These are phyloP conservation scores for Psilanteris sp. DNA, from an alignment of 1,140 invertebrate species.

Conservation along the genomic window DNA sequence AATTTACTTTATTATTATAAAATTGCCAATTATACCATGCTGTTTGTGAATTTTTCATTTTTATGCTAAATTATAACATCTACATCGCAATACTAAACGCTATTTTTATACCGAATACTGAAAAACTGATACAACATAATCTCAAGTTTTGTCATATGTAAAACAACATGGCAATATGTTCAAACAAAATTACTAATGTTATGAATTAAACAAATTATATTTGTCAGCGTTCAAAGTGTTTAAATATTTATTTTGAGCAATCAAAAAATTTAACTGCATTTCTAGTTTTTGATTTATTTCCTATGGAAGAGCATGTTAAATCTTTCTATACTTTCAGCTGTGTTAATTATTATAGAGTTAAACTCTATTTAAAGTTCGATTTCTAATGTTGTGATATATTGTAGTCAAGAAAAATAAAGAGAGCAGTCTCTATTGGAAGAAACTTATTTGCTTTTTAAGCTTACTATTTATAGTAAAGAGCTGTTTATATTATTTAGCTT, in stretches of 20 bases:
- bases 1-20: too few relatives aligned
- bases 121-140: conserved; percentile 37
- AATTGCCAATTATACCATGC: too few relatives aligned
- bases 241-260: conserved; percentile 28
- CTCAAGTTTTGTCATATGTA: conserved; percentile 39
- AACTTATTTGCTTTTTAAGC: too few relatives aligned
- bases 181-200: conserved; percentile 37
- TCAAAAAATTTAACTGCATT: conserved; percentile 8
- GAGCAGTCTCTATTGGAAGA: too few relatives aligned
- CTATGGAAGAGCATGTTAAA: conserved; percentile 1
- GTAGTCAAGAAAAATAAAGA: conserved; percentile 67
- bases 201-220: conserved; percentile 41
- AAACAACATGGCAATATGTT: conserved; percentile 35
- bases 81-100: conserved; percentile 45
- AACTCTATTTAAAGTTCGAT: conserved; percentile 76
- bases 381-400: conserved; percentile 75
- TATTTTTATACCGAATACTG: conserved; percentile 52
- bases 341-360: conserved; percentile 44
- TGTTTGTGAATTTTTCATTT: conserved; percentile 40
- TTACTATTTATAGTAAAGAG: too few relatives aligned
- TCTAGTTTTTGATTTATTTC: conserved; percentile 4
- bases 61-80: conserved; percentile 16
- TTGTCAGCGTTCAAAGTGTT: conserved; percentile 28
- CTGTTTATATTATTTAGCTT: too few relatives aligned
- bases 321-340: conserved; percentile 6